Evolutionary conservation across 2,113 vertebrate genomes (phyloP), one percentile per base, ranked within the genome.

Genomic region (Speoplatyrhinus poulsoni): DNA sequence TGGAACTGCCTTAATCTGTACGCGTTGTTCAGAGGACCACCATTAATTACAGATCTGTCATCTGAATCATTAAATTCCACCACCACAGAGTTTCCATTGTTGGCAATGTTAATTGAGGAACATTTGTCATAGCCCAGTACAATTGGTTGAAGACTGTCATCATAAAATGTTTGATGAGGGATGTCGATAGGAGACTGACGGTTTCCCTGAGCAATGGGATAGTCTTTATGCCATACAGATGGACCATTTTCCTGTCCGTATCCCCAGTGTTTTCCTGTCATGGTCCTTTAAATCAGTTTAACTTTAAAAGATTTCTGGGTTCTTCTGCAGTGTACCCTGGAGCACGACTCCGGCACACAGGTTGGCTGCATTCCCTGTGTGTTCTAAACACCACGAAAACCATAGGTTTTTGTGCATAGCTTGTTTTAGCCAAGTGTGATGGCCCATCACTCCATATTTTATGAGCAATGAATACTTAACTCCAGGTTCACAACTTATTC

Each of bases 1-100:
- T 99, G 97, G 78, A 98, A 95, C 87, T 99, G 98, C 84, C 94
- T 99, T 67, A 99, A 93, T 55, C 95, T 92, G 76, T 98, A 98
- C 3, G 94, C 92, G 69, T 91, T 92, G 55, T 95, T 91, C 75
- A 99, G 90, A 16, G 97, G 96, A 1, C 97, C 97, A 47, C 95
- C 96, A 8, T 74, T 88, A 75, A 99, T 93, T 81, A 94, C 96
- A 73, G 95, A 93, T 82, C 94, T 92, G 79, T 97, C 94, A 72
- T 97, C 95, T 0, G 89, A 73, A 67, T 99, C 98, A 62, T 94
- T 94, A 75, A 97, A 98, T 79, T 96, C 94, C 74, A 99, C 96
- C 82, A 94, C 91, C 50, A 98, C 95, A 0, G 98, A 98, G 75
- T 96, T 94, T 16, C 98, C 97, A 1, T 95, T 99, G 87, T 99